These are phyloP conservation scores for Peromyscus aztecus DNA, from an alignment of 2,797 vertebrate species.

Conservation along the genomic window DNA sequence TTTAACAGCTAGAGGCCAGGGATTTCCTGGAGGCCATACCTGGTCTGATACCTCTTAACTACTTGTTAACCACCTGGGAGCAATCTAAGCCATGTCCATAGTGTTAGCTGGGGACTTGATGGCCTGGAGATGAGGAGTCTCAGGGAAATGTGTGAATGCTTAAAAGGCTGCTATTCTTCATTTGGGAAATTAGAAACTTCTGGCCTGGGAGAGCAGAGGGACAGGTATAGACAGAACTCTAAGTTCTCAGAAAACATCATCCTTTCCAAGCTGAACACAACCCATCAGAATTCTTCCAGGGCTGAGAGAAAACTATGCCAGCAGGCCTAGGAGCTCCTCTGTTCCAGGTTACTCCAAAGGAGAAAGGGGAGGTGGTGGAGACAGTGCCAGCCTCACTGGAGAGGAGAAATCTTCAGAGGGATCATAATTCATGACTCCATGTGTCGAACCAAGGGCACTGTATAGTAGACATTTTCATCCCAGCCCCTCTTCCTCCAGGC, in stretches of 20 bases:
- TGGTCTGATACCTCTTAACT: background rate
- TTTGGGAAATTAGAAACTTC: conserved; percentile 51
- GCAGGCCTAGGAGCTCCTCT: background rate
- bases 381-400: conserved; percentile 89
- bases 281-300: conserved; percentile 35
- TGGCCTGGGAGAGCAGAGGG: background rate
- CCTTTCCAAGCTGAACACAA: conserved; percentile 54
- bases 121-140: conserved; percentile 23
- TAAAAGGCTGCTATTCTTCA: conserved; percentile 55
- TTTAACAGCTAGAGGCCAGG: conserved; percentile 29
- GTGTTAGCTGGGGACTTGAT: background rate
- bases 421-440: conserved; percentile 99
- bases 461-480: conserved; percentile 95
- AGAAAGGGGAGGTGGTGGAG: background rate
- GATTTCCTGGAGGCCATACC: conserved; percentile 21
- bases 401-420: conserved; percentile 94
- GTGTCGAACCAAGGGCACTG: conserved; percentile 94
- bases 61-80: background rate
- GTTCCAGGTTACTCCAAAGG: conserved; percentile 1
- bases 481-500: conserved; percentile 97
- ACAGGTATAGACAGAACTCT: background rate
- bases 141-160: conserved; percentile 13
- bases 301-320: conserved; percentile 39
- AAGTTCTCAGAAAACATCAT: conserved; percentile 1
- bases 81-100: conserved; percentile 28